These are phyloP conservation scores for Anhinga anhinga DNA, from an alignment of 2,113 vertebrate species.

Conservation along the genomic window DNA sequence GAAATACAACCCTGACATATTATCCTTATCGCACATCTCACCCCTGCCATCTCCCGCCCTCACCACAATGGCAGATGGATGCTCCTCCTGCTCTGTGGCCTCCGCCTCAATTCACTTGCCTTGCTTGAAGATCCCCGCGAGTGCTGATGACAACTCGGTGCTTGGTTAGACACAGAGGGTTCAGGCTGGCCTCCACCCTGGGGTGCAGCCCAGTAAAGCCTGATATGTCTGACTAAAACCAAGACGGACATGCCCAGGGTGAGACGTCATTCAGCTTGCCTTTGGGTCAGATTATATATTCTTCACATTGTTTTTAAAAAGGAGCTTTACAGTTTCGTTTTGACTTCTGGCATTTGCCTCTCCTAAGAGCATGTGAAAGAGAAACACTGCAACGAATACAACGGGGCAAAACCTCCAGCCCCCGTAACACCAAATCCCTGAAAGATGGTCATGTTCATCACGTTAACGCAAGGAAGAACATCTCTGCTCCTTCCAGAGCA, in stretches of 20 bases:
- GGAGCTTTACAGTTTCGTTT: background rate
- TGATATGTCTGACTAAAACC: background rate
- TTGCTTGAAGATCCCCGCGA: background rate
- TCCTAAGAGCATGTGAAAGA: background rate
- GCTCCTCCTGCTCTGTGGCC: fast-evolving
- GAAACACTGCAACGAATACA: background rate
- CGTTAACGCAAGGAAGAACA: background rate
- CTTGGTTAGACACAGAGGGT: fast-evolving
- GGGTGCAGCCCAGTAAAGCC: background rate
- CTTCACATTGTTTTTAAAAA: background rate
- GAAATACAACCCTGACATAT: background rate
- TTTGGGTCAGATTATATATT: background rate
- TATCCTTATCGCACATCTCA: background rate
- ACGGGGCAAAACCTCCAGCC: background rate
- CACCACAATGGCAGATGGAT: background rate
- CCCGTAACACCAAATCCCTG: background rate
- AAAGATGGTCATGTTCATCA: background rate
- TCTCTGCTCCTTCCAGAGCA: background rate
- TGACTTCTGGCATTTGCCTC: background rate
- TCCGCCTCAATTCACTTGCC: background rate
- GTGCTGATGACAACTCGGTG: fast-evolving
- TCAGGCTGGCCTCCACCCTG: background rate
- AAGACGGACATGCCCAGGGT: background rate
- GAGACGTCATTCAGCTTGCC: fast-evolving
- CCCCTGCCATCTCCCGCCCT: background rate